Evolutionary conservation across 2,113 vertebrate genomes (phyloP).

Genomic region (Lota lota): DNA sequence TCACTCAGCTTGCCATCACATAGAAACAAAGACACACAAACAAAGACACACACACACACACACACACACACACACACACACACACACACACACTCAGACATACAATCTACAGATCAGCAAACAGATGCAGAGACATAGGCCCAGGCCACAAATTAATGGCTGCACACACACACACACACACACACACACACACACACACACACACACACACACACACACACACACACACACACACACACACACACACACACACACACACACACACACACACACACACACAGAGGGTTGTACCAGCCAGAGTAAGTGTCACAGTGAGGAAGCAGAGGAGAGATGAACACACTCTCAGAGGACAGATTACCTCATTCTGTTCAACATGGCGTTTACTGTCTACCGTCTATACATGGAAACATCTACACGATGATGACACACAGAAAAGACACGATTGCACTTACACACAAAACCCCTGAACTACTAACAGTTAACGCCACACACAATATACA

Average conservation of each 20-base stretch:
- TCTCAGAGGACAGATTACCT: slow-evolving; percentile 30
- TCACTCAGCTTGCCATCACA: neutral
- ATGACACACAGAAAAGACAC: too few relatives aligned
- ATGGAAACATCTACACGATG: too few relatives aligned
- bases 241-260: neutral
- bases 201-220: neutral
- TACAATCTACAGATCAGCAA: too few relatives aligned
- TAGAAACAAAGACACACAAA: slow-evolving; percentile 5
- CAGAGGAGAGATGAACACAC: slow-evolving; percentile 11
- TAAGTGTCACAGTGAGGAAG: slow-evolving; percentile 11
- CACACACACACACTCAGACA: slow-evolving; percentile 11
- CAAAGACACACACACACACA: slow-evolving; percentile 3
- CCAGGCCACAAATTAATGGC: neutral
- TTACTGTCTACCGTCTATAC: slow-evolving; percentile 11
- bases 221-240: neutral
- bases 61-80: slow-evolving; percentile 11
- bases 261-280: neutral
- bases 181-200: neutral
- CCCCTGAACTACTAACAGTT: too few relatives aligned
- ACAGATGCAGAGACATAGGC: too few relatives aligned
- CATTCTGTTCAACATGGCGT: slow-evolving; percentile 16
- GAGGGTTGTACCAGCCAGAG: slow-evolving; percentile 3
- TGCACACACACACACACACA: neutral
- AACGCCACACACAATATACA: too few relatives aligned
- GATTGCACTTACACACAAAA: too few relatives aligned